Evolutionary conservation across 1,140 invertebrate species (phyloP), one percentile per base, ranked within the genome.

Genomic region (Antheraea pernyi): DNA sequence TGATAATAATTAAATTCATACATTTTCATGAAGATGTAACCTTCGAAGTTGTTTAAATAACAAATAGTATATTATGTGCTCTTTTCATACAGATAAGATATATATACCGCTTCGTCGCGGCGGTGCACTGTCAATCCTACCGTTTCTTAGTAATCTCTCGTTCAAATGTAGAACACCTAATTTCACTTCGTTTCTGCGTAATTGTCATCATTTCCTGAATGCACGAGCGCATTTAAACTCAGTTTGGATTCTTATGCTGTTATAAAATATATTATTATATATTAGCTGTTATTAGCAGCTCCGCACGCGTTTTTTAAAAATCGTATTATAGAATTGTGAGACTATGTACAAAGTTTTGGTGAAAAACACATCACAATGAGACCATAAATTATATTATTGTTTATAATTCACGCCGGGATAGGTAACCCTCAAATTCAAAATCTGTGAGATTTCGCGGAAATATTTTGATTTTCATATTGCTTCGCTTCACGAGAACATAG

Each of bases 161-260:
- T 67, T 53, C 65, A 67, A 67, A 67, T 59, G 65, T 67, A 30
- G 65, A 19, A 67, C 65, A 67, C 48, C 65, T 67, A 67, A 67
- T 67, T 67, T 67, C 65, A 39, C 65, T 59, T 67, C 39, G 37
- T 59, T 67, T 67, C 65, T 59, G 19, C 65, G 65, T 67, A 67
- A 37, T 37, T 67, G 65, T 65, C 64, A 65, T 46, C 64, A 22
- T 65, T 65, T 65, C 64, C 64, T 65, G 18, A 37, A 19, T 64
- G 62, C 62, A 53, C 16, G 46, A 53, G 46, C 46, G 46, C 11
- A 53, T 53, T 53, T 16, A 53, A 16, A 53, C 39, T 61, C 61
- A 13, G 61, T 16, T 37, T 37, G 30, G 37, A 37, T 11, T 36
- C 61, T 63, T 63, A 22, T 37, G 22, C n/a, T 37, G 1, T 30